These are phyloP conservation scores for Karalla daura DNA, from an alignment of 2,797 vertebrate species.

Conservation along the genomic window DNA sequence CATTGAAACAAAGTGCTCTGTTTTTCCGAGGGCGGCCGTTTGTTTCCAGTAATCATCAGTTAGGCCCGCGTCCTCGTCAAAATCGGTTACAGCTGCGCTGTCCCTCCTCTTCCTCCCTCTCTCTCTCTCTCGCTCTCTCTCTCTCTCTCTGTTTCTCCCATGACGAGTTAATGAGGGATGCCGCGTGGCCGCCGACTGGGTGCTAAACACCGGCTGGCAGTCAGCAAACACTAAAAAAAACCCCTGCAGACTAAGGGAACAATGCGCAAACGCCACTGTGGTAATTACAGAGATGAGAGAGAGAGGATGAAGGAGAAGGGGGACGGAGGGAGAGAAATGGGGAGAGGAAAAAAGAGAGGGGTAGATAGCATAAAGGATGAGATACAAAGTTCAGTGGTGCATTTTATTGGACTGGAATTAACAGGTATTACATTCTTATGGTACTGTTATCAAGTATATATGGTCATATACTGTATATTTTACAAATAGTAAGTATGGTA, in stretches of 20 bases:
- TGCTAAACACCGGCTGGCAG: slow-evolving; percentile 48
- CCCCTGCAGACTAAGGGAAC: slow-evolving; percentile 43
- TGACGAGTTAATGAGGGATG: slow-evolving; percentile 71
- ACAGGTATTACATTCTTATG: background rate
- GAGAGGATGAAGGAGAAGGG: background rate
- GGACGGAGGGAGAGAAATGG: background rate
- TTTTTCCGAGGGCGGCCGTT: slow-evolving; percentile 22
- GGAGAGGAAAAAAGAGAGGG: too few species aligned
- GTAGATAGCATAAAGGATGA: background rate
- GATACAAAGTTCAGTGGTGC: too few species aligned
- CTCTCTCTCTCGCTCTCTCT: too few species aligned
- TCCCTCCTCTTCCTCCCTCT: slow-evolving; percentile 39
- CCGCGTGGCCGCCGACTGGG: slow-evolving; percentile 14
- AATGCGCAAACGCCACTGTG: background rate
- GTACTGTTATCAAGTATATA: too few species aligned
- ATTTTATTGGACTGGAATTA: background rate
- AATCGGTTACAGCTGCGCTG: slow-evolving; percentile 62
- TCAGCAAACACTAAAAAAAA: slow-evolving; percentile 34
- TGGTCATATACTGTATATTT: too few species aligned
- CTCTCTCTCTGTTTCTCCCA: background rate
- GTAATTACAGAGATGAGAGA: slow-evolving; percentile 15
- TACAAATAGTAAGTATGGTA: too few species aligned
- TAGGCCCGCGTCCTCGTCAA: slow-evolving; percentile 36
- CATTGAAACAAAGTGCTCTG: slow-evolving; percentile 4
- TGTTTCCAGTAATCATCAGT: slow-evolving; percentile 65